Percentiles rank a stretch among this genome's conserved stretches.
Conservation (phyloP, 2,888 invertebrate genomes). For the Rhagonycha fulva region DNA sequence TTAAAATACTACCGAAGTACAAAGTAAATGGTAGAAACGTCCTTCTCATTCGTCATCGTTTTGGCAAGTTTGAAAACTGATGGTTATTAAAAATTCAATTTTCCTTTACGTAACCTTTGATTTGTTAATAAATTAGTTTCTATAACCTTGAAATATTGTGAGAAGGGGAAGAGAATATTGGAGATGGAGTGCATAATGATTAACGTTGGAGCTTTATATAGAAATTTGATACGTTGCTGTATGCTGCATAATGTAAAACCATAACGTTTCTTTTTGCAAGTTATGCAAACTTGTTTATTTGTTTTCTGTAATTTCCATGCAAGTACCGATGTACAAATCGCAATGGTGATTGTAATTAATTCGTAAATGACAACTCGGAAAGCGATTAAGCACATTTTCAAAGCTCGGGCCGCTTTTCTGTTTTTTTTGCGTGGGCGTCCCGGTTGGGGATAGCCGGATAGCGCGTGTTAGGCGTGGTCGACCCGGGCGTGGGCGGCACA, state of each 20-base stretch:
- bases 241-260: neutral
- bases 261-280: neutral
- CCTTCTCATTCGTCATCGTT: neutral
- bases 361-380: conserved; percentile 52
- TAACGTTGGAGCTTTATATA: neutral
- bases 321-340: conserved; percentile 26
- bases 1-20: neutral
- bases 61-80: neutral
- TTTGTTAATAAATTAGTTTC: neutral
- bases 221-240: neutral
- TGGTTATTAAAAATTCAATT: neutral
- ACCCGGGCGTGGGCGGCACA: conserved; percentile 65
- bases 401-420: conserved; percentile 32
- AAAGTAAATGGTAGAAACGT: neutral
- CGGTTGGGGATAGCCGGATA: conserved; percentile 47
- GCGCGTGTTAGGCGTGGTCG: conserved; percentile 42
- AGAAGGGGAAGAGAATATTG: neutral
- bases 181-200: neutral
- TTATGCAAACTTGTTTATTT: neutral
- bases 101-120: neutral
- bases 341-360: conserved; percentile 48
- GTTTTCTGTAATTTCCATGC: conserved; percentile 18
- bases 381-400: conserved; percentile 47
- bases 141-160: neutral
- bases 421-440: conserved; percentile 35